phyloP scores from a whole-genome alignment of 2,113 vertebrate species.

The Beaufortia kweichowensis region DNA sequence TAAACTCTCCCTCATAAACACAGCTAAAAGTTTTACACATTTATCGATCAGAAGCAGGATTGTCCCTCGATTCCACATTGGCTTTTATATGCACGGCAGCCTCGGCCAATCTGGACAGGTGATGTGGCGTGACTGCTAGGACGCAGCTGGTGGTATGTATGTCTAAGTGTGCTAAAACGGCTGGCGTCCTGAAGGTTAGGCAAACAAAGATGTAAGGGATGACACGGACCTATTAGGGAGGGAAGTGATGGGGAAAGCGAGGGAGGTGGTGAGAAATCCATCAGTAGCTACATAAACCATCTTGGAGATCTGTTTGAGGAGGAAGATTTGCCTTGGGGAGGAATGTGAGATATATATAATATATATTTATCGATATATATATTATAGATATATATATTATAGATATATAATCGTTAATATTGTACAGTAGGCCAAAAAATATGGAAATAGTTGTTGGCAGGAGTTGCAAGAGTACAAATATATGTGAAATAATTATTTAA shows the following conservation, averaged over 20 bases:
- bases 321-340: slow-evolving; percentile 62
- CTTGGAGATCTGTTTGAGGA: slow-evolving; percentile 51
- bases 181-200: slow-evolving; percentile 60
- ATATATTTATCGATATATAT: too few species aligned
- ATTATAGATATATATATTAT: too few species aligned
- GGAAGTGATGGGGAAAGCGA: slow-evolving; percentile 57
- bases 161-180: slow-evolving; percentile 57
- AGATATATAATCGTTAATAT: too few species aligned
- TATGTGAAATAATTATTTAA: too few species aligned
- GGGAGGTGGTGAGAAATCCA: slow-evolving; percentile 54
- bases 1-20: slow-evolving; percentile 10
- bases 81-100: slow-evolving; percentile 4
- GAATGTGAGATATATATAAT: slow-evolving; percentile 65
- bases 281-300: slow-evolving; percentile 61
- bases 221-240: slow-evolving; percentile 54
- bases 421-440: too few species aligned
- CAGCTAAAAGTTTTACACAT: slow-evolving; percentile 28
- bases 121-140: slow-evolving; percentile 46
- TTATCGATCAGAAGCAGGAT: slow-evolving; percentile 23
- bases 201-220: slow-evolving; percentile 68
- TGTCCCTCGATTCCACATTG: neutral
- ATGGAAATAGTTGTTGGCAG: too few species aligned
- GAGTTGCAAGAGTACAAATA: too few species aligned
- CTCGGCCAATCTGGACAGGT: slow-evolving; percentile 41
- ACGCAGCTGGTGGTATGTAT: slow-evolving; percentile 19